Base-by-base conservation (phyloP, 2,797 vertebrate genomes). In the Diplodus sargus region DNA sequence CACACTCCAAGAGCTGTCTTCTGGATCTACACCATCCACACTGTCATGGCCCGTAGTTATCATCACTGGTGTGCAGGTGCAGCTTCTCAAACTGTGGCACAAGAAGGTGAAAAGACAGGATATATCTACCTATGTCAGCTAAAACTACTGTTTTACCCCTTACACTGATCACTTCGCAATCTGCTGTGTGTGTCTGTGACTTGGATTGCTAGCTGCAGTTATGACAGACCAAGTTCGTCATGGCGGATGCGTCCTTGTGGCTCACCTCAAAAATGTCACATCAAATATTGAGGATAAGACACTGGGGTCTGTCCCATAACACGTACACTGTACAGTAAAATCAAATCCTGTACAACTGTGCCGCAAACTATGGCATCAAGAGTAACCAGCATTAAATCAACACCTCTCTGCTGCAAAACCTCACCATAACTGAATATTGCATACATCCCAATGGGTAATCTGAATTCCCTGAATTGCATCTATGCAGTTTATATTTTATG, bases 231-330 rank as follows among this genome's bases (percentile, higher is more conserved):
- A 1, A 25, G 28, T 59, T 65, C 60, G 25, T 54, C 62, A 30
- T 1, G 18, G 53, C 70, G 28, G 53, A 13, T 23, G 62, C n/a
- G 60, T 30, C 42, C 49, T 69, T n/a, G 28, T 59, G 59, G 53
- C 45, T 54, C 74, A 70, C 65, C 48, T 63, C 42, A 59, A 56
- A 76, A 72, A 65, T 28, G 53, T 63, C 22, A 48, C 60, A 52
- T 76, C 52, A 61, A 66, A 76, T 53, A 70, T 58, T 25, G 17
- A 39, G 9, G 39, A 82, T 60, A 30, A 60, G 47, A 57, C 48
- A 3, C 63, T 0, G 22, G 9, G 62, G 34, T 62, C 52, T 59
- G 28, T 45, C 11, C 4, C 57, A 71, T 48, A 67, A 49, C 75
- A 53, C 54, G 22, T 49, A 22, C 23, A 18, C 49, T 22, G 52